phyloP scores from a whole-genome alignment of 2,797 vertebrate genomes.

The Melanotaenia pygmaea region DNA sequence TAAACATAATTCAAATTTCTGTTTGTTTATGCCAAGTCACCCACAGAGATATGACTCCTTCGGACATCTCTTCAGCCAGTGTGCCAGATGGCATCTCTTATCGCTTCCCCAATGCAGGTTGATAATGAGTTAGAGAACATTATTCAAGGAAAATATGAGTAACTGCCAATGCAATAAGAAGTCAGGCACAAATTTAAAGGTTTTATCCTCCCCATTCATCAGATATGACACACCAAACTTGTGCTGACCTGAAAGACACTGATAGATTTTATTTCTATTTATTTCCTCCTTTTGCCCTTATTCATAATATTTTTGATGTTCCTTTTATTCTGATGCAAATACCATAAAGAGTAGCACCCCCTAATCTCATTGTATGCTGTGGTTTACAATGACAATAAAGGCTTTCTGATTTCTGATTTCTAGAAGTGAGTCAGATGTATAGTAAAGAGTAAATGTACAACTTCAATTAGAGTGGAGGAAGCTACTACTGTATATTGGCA shows the following conservation, averaged over 20 bases:
- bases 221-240: conserved; percentile 43
- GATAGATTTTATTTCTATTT: conserved; percentile 11
- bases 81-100: conserved; percentile 31
- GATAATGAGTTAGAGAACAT: conserved; percentile 31
- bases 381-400: too few relatives aligned
- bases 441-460: conserved; percentile 16
- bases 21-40: conserved; percentile 46
- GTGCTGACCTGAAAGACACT: conserved; percentile 33
- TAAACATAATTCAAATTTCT: conserved; percentile 54
- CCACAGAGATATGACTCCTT: conserved; percentile 32
- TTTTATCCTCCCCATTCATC: conserved; percentile 52
- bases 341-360: too few relatives aligned
- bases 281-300: too few relatives aligned
- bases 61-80: conserved; percentile 37
- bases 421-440: conserved; percentile 36
- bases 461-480: conserved; percentile 30
- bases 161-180: conserved; percentile 42
- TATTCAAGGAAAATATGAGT: conserved; percentile 41
- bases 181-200: conserved; percentile 51
- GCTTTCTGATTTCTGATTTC: too few relatives aligned
- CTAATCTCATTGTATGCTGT: too few relatives aligned
- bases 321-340: too few relatives aligned
- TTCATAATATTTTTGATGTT: too few relatives aligned
- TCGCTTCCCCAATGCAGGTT: conserved; percentile 28
- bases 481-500: conserved; percentile 21